Evolutionary conservation across 2,888 invertebrate genomes (phyloP), one percentile per base, ranked within the genome.

Genomic region (Zele albiditarsus): DNA sequence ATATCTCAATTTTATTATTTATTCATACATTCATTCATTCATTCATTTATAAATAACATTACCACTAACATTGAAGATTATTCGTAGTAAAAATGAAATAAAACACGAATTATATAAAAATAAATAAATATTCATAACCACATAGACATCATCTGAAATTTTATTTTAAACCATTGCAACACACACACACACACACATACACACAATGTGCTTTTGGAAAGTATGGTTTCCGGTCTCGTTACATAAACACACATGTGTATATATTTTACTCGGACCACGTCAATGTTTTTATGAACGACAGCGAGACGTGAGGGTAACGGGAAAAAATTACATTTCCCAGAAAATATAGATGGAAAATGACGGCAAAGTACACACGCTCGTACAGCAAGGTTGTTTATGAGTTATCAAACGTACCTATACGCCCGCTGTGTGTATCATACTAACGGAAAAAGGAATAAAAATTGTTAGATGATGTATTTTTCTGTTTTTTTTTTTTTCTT

Each of bases 1-100:
- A 75, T 67, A 76, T 79, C 80, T 82, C 80, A 79, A 82, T 82
- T 78, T 57, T 4, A 57, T 23, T 31, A 28, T 53, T 67, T 14
- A 8, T 38, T 38, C 23, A 38, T 38, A 27, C 14, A 42, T 33
- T 2, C 27, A n/a, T 63, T 14, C n/a, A n/a, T n/a, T n/a, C n/a
- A n/a, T n/a, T n/a, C n/a, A n/a, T 14, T 46, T 46, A n/a, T n/a
- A n/a, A n/a, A 46, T 46, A 46, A 16, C 46, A 46, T 0, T n/a
- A 16, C 4, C 46, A 46, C 2, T 2, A 38, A 16, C n/a, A 10
- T 3, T 4, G 46, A 46, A 12, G 16, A 16, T 2, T 3, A n/a
- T 12, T n/a, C 2, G 3, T n/a, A 5, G 5, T 3, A 46, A 46
- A 46, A 12, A 2, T 3, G 3, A 46, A n/a, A 46, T 6, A 46